Base-by-base conservation (phyloP, 2,888 invertebrate species). In the Drosophila putrida region DNA sequence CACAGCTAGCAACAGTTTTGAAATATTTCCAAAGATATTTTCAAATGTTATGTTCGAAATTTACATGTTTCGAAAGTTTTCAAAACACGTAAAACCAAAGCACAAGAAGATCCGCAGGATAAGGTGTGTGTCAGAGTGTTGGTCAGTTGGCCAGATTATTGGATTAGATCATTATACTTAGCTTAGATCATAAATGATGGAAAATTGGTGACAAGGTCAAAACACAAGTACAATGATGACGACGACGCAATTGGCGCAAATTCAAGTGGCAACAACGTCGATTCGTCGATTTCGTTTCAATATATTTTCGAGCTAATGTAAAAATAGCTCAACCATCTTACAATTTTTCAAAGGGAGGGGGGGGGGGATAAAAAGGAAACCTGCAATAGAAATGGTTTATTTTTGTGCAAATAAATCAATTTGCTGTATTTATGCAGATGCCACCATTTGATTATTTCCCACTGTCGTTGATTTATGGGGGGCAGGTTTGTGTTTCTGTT, bases 401-500 rank as follows among this genome's bases (percentile, higher is more conserved):
- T 84, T 84, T 75, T 62, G 64, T 49, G 71, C 71, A 65, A 80
- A 83, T 83, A 83, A 83, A 83, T 83, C 83, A 83, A 87, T 83
- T 87, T 82, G 61, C 51, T 63, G 81, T 83, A 83, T 83, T 87
- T 83, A 83, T 83, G 83, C 85, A 83, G 87, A 83, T 83, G 83
- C 80, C 87, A 76, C 66, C 75, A 84, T 83, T 84, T 87, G 83
- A 83, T 83, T 84, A 87, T 87, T 83, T 83, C 85, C 60, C 83
- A 87, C 87, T 80, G 78, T 71, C 76, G 66, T 84, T 84, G 87
- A 87, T 83, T 87, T 84, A 83, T 80, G 50, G 35, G 25, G 41
- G 28, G 41, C 41, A 43, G 58, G 36, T 44, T 41, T 47, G 39
- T 5, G 15, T 28, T 20, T 35, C 5, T 28, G 4, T 28, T 28